These are phyloP conservation scores for Meriones psammophilus DNA, from an alignment of 2,797 vertebrate genomes.

Conservation along the genomic window DNA sequence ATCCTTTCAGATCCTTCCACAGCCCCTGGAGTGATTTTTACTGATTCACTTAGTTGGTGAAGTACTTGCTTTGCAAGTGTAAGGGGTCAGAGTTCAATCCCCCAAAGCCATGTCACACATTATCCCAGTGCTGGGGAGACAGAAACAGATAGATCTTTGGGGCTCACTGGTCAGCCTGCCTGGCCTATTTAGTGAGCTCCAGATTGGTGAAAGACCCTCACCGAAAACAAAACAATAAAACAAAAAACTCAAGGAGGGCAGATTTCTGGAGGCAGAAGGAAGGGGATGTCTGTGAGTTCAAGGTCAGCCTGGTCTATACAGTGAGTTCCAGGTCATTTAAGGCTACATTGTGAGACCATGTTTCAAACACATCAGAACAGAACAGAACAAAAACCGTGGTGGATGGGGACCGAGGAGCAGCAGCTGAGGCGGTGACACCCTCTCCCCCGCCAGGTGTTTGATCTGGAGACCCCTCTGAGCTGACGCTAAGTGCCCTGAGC, in stretches of 20 bases:
- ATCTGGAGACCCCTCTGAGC: not conserved
- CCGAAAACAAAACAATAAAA: not conserved
- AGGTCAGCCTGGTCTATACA: not conserved
- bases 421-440: not conserved
- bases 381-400: not conserved
- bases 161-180: not conserved
- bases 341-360: not conserved
- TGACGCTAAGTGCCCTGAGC: not conserved
- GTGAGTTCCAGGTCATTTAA: not conserved
- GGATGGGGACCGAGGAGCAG: not conserved
- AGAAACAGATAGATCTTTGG: not conserved
- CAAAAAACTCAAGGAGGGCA: not conserved
- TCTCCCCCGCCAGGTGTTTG: too few relatives aligned
- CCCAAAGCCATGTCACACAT: not conserved
- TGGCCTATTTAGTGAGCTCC: not conserved
- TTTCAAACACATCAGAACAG: not conserved
- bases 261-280: not conserved
- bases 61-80: not conserved
- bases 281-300: not conserved
- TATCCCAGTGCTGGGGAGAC: not conserved
- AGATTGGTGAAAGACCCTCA: not conserved
- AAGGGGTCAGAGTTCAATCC: not conserved
- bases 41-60: not conserved
- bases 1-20: not conserved
- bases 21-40: not conserved